phyloP scores from a whole-genome alignment of 2,888 invertebrate genomes.

The Trisateles emortualis region DNA sequence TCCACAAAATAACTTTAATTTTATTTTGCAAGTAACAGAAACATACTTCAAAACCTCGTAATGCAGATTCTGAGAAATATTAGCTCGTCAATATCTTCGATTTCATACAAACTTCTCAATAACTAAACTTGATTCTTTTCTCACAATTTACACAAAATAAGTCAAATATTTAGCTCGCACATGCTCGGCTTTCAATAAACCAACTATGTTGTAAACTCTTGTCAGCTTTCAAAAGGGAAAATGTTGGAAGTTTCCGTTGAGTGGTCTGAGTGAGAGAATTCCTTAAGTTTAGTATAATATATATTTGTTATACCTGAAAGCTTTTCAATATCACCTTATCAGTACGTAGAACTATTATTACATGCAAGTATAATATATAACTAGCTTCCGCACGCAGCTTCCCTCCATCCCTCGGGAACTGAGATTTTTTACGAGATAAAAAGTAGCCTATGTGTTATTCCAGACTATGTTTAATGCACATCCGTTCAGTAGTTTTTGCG shows the following conservation, averaged over 20 bases:
- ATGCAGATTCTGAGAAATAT: neutral
- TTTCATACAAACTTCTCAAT: neutral
- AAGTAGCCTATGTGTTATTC: no score
- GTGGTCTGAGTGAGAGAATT: constrained; percentile 4
- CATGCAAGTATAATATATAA: no score
- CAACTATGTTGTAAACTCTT: constrained; percentile 10
- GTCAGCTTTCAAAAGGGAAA: constrained; percentile 1
- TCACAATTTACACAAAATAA: neutral
- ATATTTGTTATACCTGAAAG: no score
- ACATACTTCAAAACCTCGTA: neutral
- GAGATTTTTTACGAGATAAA: no score
- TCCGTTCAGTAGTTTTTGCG: no score
- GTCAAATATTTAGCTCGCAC: constrained; percentile 4
- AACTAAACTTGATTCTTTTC: neutral
- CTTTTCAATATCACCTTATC: no score
- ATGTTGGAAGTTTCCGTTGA: neutral
- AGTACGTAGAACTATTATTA: no score
- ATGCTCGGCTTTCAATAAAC: neutral
- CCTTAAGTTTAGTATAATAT: neutral
- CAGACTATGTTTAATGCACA: no score
- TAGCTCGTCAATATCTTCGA: neutral
- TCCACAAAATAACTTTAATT: constrained; percentile 1
- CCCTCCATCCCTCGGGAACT: no score
- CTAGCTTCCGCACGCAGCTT: no score
- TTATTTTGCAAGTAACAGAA: neutral